phyloP scores from a whole-genome alignment of 1,140 invertebrate species.

The Achroia grisella region DNA sequence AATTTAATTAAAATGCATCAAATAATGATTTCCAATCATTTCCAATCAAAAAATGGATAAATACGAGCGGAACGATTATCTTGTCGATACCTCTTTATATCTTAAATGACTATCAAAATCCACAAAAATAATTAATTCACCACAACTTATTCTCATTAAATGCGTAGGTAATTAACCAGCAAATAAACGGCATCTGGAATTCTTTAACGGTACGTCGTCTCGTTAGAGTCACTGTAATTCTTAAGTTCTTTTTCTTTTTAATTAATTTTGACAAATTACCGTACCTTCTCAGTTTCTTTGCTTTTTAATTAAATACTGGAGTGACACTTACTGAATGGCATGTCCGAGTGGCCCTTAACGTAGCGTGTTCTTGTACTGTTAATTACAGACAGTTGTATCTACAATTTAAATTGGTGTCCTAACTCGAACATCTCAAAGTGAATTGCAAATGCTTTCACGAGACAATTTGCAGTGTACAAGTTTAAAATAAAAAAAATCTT shows the following conservation, averaged over 20 bases:
- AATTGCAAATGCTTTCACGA: neutral
- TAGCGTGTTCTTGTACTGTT: slow-evolving; percentile 30
- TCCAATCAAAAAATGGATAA: too few species aligned
- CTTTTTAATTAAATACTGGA: slow-evolving; percentile 70
- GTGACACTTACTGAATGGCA: slow-evolving; percentile 55
- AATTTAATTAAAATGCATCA: too few species aligned
- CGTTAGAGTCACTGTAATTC: slow-evolving; percentile 58
- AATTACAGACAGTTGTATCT: slow-evolving; percentile 20
- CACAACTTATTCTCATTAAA: too few species aligned
- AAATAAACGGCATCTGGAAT: slow-evolving; percentile 31
- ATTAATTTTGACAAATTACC: slow-evolving; percentile 73
- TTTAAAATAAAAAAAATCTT: too few species aligned
- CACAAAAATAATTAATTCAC: too few species aligned
- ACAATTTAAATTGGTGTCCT: neutral
- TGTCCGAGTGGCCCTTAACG: slow-evolving; percentile 28
- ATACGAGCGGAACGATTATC: too few species aligned
- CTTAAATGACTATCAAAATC: too few species aligned
- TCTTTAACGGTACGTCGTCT: slow-evolving; percentile 41
- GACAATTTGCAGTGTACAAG: neutral
- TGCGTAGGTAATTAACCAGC: too few species aligned
- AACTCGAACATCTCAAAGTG: neutral
- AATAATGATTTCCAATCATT: too few species aligned
- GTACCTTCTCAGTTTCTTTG: slow-evolving; percentile 63
- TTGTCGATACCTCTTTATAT: too few species aligned
- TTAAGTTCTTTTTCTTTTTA: slow-evolving; percentile 67